A percentile compares a stretch with the other conserved stretches of the same genome.
Conservation (phyloP, 1,140 invertebrate genomes). For the Cataglyphis hispanica region DNA sequence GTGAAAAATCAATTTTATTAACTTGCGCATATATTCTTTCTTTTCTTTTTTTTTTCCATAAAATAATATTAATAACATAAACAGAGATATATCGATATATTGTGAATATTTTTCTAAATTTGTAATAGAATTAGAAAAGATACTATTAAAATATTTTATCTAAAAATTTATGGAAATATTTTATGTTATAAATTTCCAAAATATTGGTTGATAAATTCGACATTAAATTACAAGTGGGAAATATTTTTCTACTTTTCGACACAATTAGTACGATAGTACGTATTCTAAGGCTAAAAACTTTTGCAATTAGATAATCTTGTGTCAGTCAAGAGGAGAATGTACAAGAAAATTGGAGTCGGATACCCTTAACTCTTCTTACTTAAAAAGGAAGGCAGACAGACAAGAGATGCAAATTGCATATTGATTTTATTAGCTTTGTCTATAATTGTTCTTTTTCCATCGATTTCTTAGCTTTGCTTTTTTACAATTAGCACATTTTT, state of each 20-base stretch:
- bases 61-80: background rate
- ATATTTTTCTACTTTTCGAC: background rate
- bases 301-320: slow-evolving; percentile 32
- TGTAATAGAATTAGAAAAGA: too few relatives aligned
- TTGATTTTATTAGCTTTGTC: slow-evolving; percentile 50
- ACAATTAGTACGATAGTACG: background rate
- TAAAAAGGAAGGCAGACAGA: slow-evolving; percentile 43
- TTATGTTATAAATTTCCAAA: background rate
- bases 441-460: background rate
- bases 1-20: background rate
- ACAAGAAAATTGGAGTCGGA: slow-evolving; percentile 52
- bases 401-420: slow-evolving; percentile 55
- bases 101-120: background rate
- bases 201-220: slow-evolving; percentile 30
- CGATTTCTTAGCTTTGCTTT: slow-evolving; percentile 26
- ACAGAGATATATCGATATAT: too few relatives aligned
- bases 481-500: slow-evolving; percentile 38
- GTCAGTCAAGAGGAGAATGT: slow-evolving; percentile 44
- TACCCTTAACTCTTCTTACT: slow-evolving; percentile 57
- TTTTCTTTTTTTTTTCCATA: background rate
- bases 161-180: background rate
- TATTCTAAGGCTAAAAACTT: slow-evolving; percentile 62
- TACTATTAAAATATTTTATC: background rate
- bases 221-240: slow-evolving; percentile 12
- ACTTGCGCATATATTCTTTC: background rate